Base-by-base conservation (phyloP, 2,113 vertebrate genomes). In the Nansenia antarctica region DNA sequence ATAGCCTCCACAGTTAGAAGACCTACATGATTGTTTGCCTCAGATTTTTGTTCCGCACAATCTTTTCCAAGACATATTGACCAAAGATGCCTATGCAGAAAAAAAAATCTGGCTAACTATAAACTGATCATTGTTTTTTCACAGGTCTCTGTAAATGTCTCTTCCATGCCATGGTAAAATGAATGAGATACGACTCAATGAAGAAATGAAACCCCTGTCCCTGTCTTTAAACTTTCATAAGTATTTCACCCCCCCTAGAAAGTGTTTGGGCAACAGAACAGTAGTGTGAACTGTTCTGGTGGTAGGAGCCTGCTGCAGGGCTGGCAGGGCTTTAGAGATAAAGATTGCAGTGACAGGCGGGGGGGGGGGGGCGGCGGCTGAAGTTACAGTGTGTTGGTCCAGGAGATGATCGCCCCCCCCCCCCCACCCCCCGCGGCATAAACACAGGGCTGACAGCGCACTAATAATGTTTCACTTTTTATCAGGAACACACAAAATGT, bases 391-490 rank as follows among this genome's bases (percentile, higher is more conserved):
- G 79, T 92, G 86, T 91, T 92, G 90, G 86, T 89, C 82, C 83
- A 81, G 65, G 70, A 90, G 91, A 92, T 92, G 90, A 92, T 88
- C 87, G 90, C 81, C 86, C 73, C 32, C 24, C 2, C 31, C 18
- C 32, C 37, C 53, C 54, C 27, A 78, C 72, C 76, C 76, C 83
- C 79, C 87, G 73, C 47, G 81, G 88, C 87, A 86, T 81, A 83
- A 88, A 88, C 76, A 80, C 79, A 63, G 70, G 69, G 67, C 9
- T 85, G 85, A 91, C 89, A 82, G 85, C 32, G 12, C 62, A 82
- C 77, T 91, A 92, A 91, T 93, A 91, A 83, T 78, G 85, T 91
- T 88, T 88, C 81, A 67, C 82, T 87, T 91, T 49, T 92, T 91
- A 92, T 92, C 91, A 88, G 85, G 76, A 75, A 66, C 75, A 84